Evolutionary conservation across 1,140 invertebrate species (phyloP), one percentile per base, ranked within the genome.

Genomic region (Triops longicaudatus): DNA sequence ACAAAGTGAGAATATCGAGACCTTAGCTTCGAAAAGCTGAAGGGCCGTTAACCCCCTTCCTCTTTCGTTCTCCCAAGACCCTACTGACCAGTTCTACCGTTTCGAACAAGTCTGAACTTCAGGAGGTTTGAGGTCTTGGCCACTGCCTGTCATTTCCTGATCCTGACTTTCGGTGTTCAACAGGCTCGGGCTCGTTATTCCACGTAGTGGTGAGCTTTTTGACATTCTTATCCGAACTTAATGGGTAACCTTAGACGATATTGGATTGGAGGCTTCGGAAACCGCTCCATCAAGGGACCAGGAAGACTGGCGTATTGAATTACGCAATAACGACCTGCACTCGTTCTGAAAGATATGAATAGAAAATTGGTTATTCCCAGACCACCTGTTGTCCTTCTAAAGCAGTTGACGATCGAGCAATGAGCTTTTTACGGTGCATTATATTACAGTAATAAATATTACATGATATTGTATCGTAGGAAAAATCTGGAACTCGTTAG

Each of bases 111-210:
- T 63, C 17, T 22, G 50, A 37, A 7, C 50, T 22, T 1, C 10
- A 63, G 17, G 50, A 63, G 50, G 50, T 63, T 63, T 10, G 22
- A 63, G 50, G 50, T 63, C 50, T 63, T 63, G 50, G 14, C 50
- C 50, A 44, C 43, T 44, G 43, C n/a, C 43, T 44, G 43, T 44
- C 43, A 63, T 63, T 63, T 63, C 50, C 50, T 63, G 50, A 63
- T 22, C 50, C 17, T 63, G 22, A 63, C 14, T 63, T 63, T 9
- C 50, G 50, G 17, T 17, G 17, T 63, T 63, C n/a, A n/a, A n/a
- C n/a, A n/a, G n/a, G n/a, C n/a, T 63, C 22, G 50, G n/a, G 17
- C 50, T 10, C 22, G 50, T 63, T 6, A 63, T n/a, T 22, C 50
- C 50, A 9, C 17, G 50, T 63, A 14, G 17, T 17, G 50, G 50